A percentile compares a stretch with the other conserved stretches of the same genome.
Conservation (phyloP, 2,797 vertebrate species). For the Meda fulgida region DNA sequence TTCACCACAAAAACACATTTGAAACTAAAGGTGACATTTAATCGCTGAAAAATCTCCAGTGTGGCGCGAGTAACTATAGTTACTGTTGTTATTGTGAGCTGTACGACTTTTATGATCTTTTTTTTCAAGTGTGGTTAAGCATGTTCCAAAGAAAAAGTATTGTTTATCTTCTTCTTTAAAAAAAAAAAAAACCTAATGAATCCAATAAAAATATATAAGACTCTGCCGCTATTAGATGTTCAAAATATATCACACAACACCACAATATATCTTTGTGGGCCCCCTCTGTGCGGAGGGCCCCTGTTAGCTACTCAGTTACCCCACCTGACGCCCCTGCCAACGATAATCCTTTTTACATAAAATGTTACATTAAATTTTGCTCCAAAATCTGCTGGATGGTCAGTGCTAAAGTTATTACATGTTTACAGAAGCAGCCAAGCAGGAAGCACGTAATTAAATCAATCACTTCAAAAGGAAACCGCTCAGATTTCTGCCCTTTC, state of each 20-base stretch:
- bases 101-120: neutral
- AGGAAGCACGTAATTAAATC: neutral
- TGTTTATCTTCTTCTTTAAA: no score
- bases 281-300: no score
- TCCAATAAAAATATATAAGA: no score
- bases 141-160: no score
- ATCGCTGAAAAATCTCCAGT: neutral
- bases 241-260: no score
- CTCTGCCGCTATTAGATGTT: no score
- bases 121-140: neutral
- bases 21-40: constrained; percentile 34
- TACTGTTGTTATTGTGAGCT: neutral
- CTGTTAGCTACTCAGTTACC: no score
- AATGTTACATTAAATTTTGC: neutral
- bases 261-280: no score
- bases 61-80: neutral
- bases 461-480: neutral
- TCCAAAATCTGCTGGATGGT: neutral
- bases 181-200: no score
- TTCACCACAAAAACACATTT: constrained; percentile 44
- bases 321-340: no score
- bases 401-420: neutral
- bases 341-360: neutral
- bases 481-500: neutral
- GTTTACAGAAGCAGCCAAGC: no score